Evolutionary conservation across 1,140 invertebrate genomes (phyloP).

Genomic region (Phortica variegata): DNA sequence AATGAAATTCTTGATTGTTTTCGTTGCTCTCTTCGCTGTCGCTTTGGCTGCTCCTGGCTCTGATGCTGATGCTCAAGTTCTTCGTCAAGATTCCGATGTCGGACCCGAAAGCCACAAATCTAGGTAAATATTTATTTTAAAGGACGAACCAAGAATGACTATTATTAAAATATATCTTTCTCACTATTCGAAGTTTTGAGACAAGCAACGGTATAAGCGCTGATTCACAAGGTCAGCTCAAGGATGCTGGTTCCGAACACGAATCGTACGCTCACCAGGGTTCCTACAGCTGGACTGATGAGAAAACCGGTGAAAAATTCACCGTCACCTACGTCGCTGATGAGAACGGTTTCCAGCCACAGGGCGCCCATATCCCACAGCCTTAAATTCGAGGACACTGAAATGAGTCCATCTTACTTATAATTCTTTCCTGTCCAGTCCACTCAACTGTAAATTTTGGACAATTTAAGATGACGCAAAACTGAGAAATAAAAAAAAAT

Average conservation of each 20-base stretch:
- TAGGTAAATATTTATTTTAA: background rate
- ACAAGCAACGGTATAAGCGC: constrained; percentile 67
- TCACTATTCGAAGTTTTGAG: constrained; percentile 61
- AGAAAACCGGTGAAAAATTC: constrained; percentile 64
- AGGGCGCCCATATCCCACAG: no score
- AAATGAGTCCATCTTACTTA: no score
- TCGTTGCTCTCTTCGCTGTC: constrained; percentile 18
- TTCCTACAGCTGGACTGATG: constrained; percentile 65
- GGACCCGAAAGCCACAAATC: constrained; percentile 10
- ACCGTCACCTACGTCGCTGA: no score
- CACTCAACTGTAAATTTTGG: no score
- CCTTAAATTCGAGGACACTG: no score
- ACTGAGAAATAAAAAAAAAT: no score
- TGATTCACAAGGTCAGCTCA: constrained; percentile 65
- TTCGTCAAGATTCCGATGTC: constrained; percentile 8
- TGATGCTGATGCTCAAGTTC: constrained; percentile 3
- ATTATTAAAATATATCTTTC: constrained; percentile 3
- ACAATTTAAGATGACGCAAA: no score
- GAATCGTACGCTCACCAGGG: constrained; percentile 64
- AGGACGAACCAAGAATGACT: background rate
- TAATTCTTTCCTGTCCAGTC: no score
- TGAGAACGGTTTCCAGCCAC: no score
- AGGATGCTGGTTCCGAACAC: constrained; percentile 63
- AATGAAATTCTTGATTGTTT: no score
- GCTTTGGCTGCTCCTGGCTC: constrained; percentile 12